phyloP scores from a whole-genome alignment of 2,797 vertebrate genomes.

The Acanthopagrus latus region DNA sequence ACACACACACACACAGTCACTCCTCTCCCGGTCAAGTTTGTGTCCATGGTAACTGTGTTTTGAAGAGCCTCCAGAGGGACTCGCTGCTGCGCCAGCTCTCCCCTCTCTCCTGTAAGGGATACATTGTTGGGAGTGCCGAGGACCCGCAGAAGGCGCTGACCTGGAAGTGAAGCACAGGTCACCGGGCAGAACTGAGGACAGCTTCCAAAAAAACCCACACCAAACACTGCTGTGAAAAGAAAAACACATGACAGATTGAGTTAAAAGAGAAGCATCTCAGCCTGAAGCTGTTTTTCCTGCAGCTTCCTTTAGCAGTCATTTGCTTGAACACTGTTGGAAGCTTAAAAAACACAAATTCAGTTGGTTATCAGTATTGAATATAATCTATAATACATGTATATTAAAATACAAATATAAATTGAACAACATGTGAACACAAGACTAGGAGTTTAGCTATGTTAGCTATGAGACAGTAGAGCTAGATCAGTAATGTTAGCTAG shows the following conservation, averaged over 20 bases:
- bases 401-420: background rate
- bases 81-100: constrained; percentile 63
- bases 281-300: background rate
- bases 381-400: background rate
- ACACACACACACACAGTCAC: constrained; percentile 42
- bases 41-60: constrained; percentile 83
- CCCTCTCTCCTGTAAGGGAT: constrained; percentile 59
- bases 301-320: background rate
- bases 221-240: no score
- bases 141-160: constrained; percentile 66
- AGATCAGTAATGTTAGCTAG: no score
- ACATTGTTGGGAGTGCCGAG: constrained; percentile 70
- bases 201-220: constrained; percentile 4
- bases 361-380: background rate
- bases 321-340: background rate
- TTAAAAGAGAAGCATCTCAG: background rate
- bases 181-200: constrained; percentile 33
- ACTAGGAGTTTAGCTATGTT: background rate
- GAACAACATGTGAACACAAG: background rate
- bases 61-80: constrained; percentile 73
- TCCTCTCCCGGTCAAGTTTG: constrained; percentile 70
- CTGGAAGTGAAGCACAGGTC: constrained; percentile 72
- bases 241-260: constrained; percentile 2
- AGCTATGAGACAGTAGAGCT: no score
- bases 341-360: background rate